Conservation (phyloP, 2,888 invertebrate species). For the Apodemia duryi region DNA sequence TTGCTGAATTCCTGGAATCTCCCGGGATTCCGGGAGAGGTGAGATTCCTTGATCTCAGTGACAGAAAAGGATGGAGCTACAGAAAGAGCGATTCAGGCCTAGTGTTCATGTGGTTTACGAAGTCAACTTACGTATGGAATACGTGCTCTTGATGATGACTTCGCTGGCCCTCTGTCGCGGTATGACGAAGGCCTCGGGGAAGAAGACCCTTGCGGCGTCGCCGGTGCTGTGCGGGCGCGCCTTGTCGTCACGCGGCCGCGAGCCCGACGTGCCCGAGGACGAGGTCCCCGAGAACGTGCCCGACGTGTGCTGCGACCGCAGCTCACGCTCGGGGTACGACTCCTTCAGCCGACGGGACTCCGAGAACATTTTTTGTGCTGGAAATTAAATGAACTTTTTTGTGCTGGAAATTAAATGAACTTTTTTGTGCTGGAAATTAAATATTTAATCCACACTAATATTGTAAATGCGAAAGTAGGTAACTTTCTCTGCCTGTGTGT, state of each 20-base stretch:
- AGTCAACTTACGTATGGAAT: slow-evolving; percentile 47
- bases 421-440: too few species aligned
- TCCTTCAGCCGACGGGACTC: slow-evolving; percentile 60
- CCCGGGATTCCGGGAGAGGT: too few species aligned
- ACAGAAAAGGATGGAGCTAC: too few species aligned
- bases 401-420: too few species aligned
- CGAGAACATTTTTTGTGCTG: slow-evolving; percentile 66
- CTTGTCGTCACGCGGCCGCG: slow-evolving; percentile 57
- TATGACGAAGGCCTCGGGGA: slow-evolving; percentile 73
- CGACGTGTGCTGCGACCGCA: slow-evolving; percentile 60
- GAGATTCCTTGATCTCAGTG: too few species aligned
- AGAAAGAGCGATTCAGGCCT: too few species aligned
- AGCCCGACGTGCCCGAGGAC: slow-evolving; percentile 72
- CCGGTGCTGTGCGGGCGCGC: slow-evolving; percentile 63
- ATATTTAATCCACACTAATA: too few species aligned
- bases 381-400: slow-evolving; percentile 16
- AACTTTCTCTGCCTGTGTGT: too few species aligned
- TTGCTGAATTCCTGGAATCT: too few species aligned
- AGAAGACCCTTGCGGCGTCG: slow-evolving; percentile 65
- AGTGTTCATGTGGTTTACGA: too few species aligned
- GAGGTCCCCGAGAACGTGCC: slow-evolving; percentile 69
- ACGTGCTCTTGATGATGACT: slow-evolving; percentile 55
- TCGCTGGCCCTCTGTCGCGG: slow-evolving; percentile 63
- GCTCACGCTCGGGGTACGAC: slow-evolving; percentile 52
- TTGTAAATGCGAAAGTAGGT: too few species aligned